phyloP scores from a whole-genome alignment of 2,797 vertebrate genomes.

The Sebastes vulpes region DNA sequence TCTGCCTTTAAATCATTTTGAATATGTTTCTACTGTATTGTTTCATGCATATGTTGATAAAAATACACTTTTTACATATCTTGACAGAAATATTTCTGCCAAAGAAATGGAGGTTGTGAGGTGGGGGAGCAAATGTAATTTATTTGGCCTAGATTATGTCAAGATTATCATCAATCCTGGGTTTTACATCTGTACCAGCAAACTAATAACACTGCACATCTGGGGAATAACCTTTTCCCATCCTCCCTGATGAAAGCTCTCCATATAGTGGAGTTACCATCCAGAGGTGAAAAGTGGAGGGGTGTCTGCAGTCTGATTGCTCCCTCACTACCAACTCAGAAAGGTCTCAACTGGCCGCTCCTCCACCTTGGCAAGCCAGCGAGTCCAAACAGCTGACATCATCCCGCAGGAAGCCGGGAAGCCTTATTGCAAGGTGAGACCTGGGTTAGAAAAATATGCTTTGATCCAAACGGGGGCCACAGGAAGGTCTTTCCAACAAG shows the following conservation, averaged over 20 bases:
- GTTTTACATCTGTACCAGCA: neutral
- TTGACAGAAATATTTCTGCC: neutral
- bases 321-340: conserved; percentile 57
- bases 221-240: neutral
- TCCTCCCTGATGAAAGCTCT: neutral
- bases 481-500: conserved; percentile 12
- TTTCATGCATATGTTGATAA: neutral
- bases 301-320: conserved; percentile 14
- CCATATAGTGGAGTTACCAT: neutral
- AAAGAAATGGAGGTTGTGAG: neutral
- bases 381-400: conserved; percentile 78
- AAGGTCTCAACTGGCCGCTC: conserved; percentile 72
- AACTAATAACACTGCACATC: neutral
- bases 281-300: conserved; percentile 21
- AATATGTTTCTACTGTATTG: neutral
- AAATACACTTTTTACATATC: neutral
- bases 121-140: neutral
- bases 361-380: conserved; percentile 44
- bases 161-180: neutral
- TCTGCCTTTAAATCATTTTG: neutral
- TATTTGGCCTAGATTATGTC: neutral
- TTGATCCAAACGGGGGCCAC: conserved; percentile 42
- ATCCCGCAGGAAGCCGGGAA: conserved; percentile 62
- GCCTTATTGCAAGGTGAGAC: conserved; percentile 52
- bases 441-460: conserved; percentile 61